Evolutionary conservation across 2,797 vertebrate genomes (phyloP).

Genomic region (Eulemur mongoz): DNA sequence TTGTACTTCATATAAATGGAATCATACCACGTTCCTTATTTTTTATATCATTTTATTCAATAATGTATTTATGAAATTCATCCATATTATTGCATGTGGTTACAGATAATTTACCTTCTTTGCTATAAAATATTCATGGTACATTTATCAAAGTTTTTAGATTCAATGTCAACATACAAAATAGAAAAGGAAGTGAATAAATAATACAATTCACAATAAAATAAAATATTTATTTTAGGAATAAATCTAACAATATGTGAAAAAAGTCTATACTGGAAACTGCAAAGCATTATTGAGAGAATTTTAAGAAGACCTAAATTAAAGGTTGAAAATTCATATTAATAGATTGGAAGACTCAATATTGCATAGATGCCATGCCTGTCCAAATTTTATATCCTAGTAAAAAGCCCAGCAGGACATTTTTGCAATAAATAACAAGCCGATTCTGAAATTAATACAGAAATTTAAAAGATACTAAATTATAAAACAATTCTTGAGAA

Average conservation of each 20-base stretch:
- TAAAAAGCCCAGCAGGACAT: background rate
- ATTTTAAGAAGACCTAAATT: background rate
- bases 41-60: background rate
- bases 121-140: background rate
- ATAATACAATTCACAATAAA: background rate
- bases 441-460: background rate
- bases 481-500: background rate
- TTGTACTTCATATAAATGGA: background rate
- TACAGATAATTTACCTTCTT: background rate
- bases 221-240: background rate
- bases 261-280: background rate
- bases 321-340: background rate
- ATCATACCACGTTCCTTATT: background rate
- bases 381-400: background rate
- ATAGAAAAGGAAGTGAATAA: background rate
- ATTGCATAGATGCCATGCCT: background rate
- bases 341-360: background rate
- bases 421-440: background rate
- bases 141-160: background rate
- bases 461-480: background rate
- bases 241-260: background rate
- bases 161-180: background rate
- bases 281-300: background rate
- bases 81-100: background rate
- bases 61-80: background rate